phyloP scores from a whole-genome alignment of 2,113 vertebrate genomes.

The Platysteira castanea region DNA sequence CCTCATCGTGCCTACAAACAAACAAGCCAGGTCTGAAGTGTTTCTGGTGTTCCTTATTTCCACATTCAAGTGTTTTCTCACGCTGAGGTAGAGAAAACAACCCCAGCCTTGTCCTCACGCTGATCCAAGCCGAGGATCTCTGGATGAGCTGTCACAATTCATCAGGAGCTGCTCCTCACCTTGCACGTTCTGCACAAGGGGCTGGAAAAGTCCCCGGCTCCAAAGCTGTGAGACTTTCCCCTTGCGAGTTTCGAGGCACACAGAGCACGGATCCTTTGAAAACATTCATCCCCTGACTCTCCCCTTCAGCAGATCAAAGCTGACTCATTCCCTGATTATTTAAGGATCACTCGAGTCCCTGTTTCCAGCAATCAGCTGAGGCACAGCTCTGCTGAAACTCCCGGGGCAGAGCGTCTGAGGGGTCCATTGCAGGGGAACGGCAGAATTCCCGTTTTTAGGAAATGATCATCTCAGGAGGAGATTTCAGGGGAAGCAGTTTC shows the following conservation, averaged over 20 bases:
- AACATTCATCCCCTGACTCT: not conserved
- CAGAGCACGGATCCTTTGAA: not conserved
- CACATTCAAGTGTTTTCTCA: not conserved
- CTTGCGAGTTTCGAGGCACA: not conserved
- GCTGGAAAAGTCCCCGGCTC: not conserved
- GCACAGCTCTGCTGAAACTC: not conserved
- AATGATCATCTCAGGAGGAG: not conserved
- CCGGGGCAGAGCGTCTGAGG: not conserved
- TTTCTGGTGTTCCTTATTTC: not conserved
- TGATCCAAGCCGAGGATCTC: not conserved
- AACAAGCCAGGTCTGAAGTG: not conserved
- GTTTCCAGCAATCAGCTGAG: not conserved
- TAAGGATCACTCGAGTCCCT: not conserved
- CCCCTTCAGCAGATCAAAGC: not conserved
- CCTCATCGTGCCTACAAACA: not conserved
- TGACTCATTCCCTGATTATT: not conserved
- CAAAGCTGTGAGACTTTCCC: not conserved
- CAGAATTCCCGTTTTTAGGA: not conserved
- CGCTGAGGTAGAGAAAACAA: not conserved
- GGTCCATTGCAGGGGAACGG: accelerated
- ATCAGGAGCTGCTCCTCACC: not conserved
- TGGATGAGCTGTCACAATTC: accelerated
- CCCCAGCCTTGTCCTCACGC: not conserved
- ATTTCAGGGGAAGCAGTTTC: not conserved
- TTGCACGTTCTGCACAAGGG: too few relatives aligned